Base-by-base conservation (phyloP, 2,797 vertebrate genomes). In the Galago senegalensis region DNA sequence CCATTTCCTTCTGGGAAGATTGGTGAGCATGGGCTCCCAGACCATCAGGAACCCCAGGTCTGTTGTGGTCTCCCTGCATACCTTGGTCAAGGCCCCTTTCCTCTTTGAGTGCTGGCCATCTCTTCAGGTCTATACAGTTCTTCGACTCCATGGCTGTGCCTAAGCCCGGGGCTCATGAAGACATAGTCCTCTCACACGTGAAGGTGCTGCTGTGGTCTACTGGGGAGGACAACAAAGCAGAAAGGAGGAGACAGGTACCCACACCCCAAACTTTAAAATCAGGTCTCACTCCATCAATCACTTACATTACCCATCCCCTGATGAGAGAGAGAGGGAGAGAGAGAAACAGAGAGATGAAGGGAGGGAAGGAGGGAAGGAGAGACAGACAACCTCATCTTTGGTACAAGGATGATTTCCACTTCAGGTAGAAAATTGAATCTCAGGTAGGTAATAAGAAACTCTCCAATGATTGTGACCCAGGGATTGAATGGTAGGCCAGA, bases 21-120 rank as follows among this genome's bases (percentile, higher is more conserved):
- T 2, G 8, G 34, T 2, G n/a, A 58, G 60, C 37, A 14, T 10
- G 2, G 3, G 20, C 58, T 21, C 20, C 46, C n/a, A 14, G 61
- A n/a, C 16, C 2, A 3, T 40, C 34, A 0, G 31, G 31, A 40
- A n/a, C 16, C 23, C n/a, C 0, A 0, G 31, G 20, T 56, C 73
- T 16, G 73, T 12, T 0, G 7, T 0, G 0, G 3, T 37, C 5
- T 46, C 49, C 14, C 58, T 16, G 23, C 1, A 34, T 0, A 0
- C 29, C 20, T 6, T 0, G 2, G 29, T 27, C 63, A 14, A 27
- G 29, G 21, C 17, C 43, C 70, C 70, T 76, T 40, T 70, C 60
- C 1, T 1, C 46, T 12, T 25, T 1, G 23, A 5, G 23, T 1
- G 2, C 58, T 0, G 16, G 23, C 21, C 37, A 6, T 17, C 23